phyloP scores from a whole-genome alignment of 2,797 vertebrate species.

The Denticeps clupeoides region DNA sequence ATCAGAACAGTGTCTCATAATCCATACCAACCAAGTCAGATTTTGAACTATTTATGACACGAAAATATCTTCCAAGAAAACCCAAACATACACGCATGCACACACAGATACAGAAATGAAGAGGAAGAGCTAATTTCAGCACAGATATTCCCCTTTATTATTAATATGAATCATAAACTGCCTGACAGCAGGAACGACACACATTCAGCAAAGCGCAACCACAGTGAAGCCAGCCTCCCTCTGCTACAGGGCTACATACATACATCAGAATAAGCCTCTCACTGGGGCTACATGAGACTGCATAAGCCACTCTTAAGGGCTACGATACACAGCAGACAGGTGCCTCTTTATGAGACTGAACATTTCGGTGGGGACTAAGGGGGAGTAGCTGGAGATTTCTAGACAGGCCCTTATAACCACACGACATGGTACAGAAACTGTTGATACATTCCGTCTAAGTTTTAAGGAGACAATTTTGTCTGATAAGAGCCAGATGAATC shows the following conservation, averaged over 20 bases:
- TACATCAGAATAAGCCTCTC: background rate
- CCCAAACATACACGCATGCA: background rate
- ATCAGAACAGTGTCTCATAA: too few species aligned
- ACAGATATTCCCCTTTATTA: constrained; percentile 42
- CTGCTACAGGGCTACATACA: constrained; percentile 43
- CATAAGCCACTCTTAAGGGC: background rate
- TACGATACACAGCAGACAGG: constrained; percentile 49
- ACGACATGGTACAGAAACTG: constrained; percentile 41
- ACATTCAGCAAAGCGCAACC: constrained; percentile 80
- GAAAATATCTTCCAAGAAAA: too few species aligned
- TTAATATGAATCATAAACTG: constrained; percentile 75
- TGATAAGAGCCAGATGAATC: too few species aligned
- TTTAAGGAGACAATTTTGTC: too few species aligned
- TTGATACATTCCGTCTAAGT: too few species aligned
- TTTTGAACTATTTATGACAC: background rate
- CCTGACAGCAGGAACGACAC: constrained; percentile 74
- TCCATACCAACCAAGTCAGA: too few species aligned
- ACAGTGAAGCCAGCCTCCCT: constrained; percentile 68
- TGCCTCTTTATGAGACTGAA: constrained; percentile 19
- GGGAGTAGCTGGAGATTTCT: too few species aligned
- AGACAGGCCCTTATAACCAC: too few species aligned
- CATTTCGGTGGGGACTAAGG: constrained; percentile 1
- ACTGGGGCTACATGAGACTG: background rate
- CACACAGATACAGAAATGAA: background rate
- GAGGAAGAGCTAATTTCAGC: background rate